Base-by-base conservation (phyloP, 2,888 invertebrate genomes). In the Phaedon cochleariae region DNA sequence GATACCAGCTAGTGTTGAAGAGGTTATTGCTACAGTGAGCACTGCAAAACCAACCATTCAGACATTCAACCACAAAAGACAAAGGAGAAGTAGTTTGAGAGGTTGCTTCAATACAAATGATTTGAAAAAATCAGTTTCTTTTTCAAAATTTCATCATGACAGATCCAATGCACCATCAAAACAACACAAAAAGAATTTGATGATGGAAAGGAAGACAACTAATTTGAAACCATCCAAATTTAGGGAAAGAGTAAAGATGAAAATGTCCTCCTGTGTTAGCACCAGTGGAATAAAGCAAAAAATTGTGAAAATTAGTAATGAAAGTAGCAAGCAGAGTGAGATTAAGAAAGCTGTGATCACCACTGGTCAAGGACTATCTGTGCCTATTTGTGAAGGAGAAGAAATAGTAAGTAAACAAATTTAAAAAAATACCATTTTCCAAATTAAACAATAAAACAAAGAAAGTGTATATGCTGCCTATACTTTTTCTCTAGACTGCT, bases 301-400 rank as follows among this genome's bases (percentile, higher is more conserved):
- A 34, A 21, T 59, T 12, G 73, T 74, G 26, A 80, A 78, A 61
- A 78, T 78, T 68, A 80, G 54, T 10, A 51, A 51, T 34, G 48
- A 48, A 34, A 57, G 66, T 15, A 71, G 46, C 46, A 64, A 69
- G 48, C 65, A 63, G 52, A 58, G 64, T 26, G 72, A 72, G 64
- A 64, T 74, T 31, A 70, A 65, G 29, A 72, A 71, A 64, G 68
- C 74, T n/a, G 76, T 77, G 65, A 78, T 80, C 64, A 84, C 86
- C 1, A 84, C 87, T 17, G 86, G 87, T 0, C 86, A 85, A 15
- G 87, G 87, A 20, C 83, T 85, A 62, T 84, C 86, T n/a, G 81
- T 88, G 54, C 86, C 87, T 1, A 81, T 88, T 12, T 87, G 87
- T 59, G 86, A 87, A 77, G 88, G 88, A 6, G 89, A 89, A 79